These are phyloP conservation scores for Drosophila histrio DNA, from an alignment of 2,888 invertebrate genomes.

Conservation along the genomic window DNA sequence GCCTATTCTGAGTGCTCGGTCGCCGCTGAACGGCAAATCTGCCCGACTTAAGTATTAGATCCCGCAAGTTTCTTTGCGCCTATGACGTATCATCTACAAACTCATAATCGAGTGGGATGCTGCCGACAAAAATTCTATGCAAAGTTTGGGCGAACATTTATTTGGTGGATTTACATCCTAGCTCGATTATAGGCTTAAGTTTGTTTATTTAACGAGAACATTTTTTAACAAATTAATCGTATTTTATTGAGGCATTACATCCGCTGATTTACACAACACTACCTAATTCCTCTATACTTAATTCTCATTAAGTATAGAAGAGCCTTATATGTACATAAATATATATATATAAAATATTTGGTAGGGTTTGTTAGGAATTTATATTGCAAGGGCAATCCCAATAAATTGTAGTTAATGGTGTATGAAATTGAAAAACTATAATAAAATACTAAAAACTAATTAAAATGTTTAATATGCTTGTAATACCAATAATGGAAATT, in stretches of 20 bases:
- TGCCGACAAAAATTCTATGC: slow-evolving; percentile 22
- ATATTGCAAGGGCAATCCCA: too few species aligned
- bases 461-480: too few species aligned
- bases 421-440: too few species aligned
- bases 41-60: slow-evolving; percentile 7
- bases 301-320: too few species aligned
- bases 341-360: too few species aligned
- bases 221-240: neutral
- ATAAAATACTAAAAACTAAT: too few species aligned
- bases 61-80: slow-evolving; percentile 25
- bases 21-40: slow-evolving; percentile 21
- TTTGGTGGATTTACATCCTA: neutral
- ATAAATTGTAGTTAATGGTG: too few species aligned
- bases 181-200: neutral
- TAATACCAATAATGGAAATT: too few species aligned
- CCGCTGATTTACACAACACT: too few species aligned
- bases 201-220: neutral
- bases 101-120: slow-evolving; percentile 50
- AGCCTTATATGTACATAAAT: too few species aligned
- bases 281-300: too few species aligned
- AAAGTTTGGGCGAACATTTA: neutral
- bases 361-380: too few species aligned
- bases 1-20: slow-evolving; percentile 1
- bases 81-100: slow-evolving; percentile 58
- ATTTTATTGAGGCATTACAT: neutral